Evolutionary conservation across 2,797 vertebrate species (phyloP), one percentile per base, ranked within the genome.

Genomic region (Gallinago stenura): DNA sequence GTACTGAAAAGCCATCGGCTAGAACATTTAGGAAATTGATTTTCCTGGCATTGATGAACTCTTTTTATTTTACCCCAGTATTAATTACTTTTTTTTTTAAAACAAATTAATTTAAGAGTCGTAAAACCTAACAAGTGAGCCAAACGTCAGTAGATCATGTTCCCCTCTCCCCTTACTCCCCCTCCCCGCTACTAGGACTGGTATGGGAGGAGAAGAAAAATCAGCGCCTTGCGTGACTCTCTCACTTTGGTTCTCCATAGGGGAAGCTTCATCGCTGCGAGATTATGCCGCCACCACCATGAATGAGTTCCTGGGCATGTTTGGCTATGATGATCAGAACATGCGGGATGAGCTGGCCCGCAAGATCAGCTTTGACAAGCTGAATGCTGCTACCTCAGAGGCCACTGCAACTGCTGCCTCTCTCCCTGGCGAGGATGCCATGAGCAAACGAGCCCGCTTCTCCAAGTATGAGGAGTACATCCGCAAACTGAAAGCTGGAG

Each of bases 381-480:
- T 99, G 94, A 99, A 99, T 43, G 98, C 99, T 19, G 97, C 99
- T 98, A 98, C 99, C 98, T 99, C 99, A 83, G 99, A 99, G 97
- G 95, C 58, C 9, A 51, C 95, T 2, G 53, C 93, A 0, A 24
- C 92, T 1, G 95, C 98, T 25, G 94, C 98, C 75, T 97, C 98
- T 83, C 98, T 99, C 24, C 86, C 98, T 56, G 97, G 98, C 1
- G 99, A 99, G 75, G 99, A 99, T 17, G 98, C 98, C 92, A 68
- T 97, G 37, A 98, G 98, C 87, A 99, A 99, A 89, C 98, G 99
- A 20, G 99, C 99, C 25, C 99, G 99, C 73, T 99, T 99, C 98
- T 99, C 99, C 97, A 99, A 99, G 97, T 99, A 99, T 1, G 99
- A 99, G 98, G 99, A 99, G 96, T 99, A 99, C 97, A 99, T 99